Evolutionary conservation across 2,797 vertebrate species (phyloP).

Genomic region (Oreonectes daqikongensis): DNA sequence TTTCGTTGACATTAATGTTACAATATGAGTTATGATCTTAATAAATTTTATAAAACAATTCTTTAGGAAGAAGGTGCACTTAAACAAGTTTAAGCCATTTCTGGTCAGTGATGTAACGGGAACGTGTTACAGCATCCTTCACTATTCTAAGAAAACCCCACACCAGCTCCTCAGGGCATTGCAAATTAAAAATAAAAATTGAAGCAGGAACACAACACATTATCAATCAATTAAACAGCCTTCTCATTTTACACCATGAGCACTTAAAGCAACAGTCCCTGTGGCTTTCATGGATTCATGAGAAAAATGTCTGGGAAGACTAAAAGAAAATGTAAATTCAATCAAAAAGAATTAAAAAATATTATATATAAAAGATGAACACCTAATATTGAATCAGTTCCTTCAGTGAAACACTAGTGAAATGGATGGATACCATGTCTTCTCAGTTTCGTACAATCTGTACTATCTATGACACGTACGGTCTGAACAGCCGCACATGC

Average conservation of each 20-base stretch:
- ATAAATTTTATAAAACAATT: background rate
- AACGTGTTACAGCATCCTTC: background rate
- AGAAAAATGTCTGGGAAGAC: background rate
- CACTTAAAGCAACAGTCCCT: conserved; percentile 3
- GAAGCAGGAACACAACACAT: background rate
- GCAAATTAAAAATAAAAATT: conserved; percentile 18
- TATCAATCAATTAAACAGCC: background rate
- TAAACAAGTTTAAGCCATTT: background rate
- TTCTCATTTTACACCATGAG: background rate
- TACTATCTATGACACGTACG: background rate
- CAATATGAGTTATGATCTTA: background rate
- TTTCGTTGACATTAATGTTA: background rate
- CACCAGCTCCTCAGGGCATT: background rate
- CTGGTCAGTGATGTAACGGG: conserved; percentile 14
- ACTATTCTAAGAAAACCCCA: background rate
- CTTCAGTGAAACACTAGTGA: background rate
- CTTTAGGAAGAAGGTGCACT: background rate
- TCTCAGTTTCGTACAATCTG: conserved; percentile 11
- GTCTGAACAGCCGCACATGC: background rate
- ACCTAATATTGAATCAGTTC: conserved; percentile 31
- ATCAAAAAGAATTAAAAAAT: background rate
- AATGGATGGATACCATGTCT: background rate
- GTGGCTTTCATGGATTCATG: background rate
- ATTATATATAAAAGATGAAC: background rate
- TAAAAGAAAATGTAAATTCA: background rate